phyloP scores from a whole-genome alignment of 2,888 invertebrate genomes.

The Liposcelis brunnea region DNA sequence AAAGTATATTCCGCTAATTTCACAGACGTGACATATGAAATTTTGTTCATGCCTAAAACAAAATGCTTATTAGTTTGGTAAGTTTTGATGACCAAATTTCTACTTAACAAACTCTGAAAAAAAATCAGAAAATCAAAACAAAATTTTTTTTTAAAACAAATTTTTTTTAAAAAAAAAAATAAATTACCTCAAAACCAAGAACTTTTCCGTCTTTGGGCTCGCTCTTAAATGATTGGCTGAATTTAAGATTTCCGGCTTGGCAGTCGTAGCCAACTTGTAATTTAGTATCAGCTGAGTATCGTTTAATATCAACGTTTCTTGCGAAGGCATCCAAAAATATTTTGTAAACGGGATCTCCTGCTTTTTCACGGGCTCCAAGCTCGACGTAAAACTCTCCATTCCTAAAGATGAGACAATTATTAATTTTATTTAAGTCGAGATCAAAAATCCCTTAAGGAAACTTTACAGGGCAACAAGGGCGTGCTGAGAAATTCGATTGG shows the following conservation, averaged over 20 bases:
- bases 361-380: slow-evolving; percentile 12
- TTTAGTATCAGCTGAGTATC: slow-evolving; percentile 8
- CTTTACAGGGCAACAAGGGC: too few relatives aligned
- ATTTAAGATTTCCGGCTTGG: background rate
- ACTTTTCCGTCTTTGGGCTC: background rate
- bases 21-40: slow-evolving; percentile 13
- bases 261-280: background rate
- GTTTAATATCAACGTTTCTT: background rate
- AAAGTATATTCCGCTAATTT: too few relatives aligned
- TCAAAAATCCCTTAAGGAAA: too few relatives aligned
- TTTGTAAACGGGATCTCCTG: slow-evolving; percentile 13
- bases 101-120: too few relatives aligned
- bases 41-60: background rate
- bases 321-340: background rate
- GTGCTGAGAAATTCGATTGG: too few relatives aligned
- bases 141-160: too few relatives aligned
- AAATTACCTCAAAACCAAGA: background rate
- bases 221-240: background rate
- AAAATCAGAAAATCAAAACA: too few relatives aligned
- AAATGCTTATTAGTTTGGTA: background rate
- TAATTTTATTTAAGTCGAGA: too few relatives aligned
- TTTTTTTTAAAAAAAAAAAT: too few relatives aligned
- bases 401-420: background rate
- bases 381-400: slow-evolving; percentile 19
- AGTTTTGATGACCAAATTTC: too few relatives aligned